Percentiles rank a stretch among this genome's conserved stretches.
Conservation (phyloP, 2,797 vertebrate genomes). For the Sebastes cheni region DNA sequence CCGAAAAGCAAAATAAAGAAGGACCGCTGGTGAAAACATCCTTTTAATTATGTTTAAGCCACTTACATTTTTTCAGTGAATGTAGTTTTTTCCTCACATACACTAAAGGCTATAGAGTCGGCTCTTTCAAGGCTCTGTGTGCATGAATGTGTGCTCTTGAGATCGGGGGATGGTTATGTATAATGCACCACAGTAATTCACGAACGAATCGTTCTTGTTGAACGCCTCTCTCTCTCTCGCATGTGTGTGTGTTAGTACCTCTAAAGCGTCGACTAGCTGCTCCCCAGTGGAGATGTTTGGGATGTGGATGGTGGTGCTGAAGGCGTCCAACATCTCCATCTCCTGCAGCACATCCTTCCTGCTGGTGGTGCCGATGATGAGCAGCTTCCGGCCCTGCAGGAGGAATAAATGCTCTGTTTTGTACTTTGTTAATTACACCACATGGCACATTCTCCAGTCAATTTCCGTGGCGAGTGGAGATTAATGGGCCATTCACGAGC, state of each 20-base stretch:
- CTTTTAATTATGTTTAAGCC: not conserved
- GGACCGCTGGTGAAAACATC: not conserved
- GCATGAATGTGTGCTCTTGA: not conserved
- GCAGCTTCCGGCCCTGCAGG: slow-evolving; percentile 92
- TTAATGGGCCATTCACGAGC: not conserved
- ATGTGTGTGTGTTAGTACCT: slow-evolving; percentile 78
- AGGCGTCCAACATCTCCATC: slow-evolving; percentile 98
- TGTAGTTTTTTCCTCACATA: not conserved
- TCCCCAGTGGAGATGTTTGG: slow-evolving; percentile 94
- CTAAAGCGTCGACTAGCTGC: slow-evolving; percentile 93
- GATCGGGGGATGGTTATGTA: not conserved
- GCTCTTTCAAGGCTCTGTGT: not conserved
- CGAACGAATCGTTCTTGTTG: not conserved
- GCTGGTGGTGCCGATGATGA: slow-evolving; percentile 97
- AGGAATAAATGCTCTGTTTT: not conserved
- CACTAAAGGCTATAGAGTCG: not conserved
- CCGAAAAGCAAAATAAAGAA: not conserved
- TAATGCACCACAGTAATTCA: not conserved
- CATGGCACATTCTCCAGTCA: not conserved
- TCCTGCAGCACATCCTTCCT: slow-evolving; percentile 97
- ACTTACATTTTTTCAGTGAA: not conserved
- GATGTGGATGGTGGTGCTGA: slow-evolving; percentile 95
- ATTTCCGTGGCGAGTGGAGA: not conserved
- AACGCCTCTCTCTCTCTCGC: no score
- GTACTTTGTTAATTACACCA: not conserved